Percentiles rank a stretch among this genome's conserved stretches.
phyloP scores from a whole-genome alignment of 2,113 vertebrate species.

The Daphoenositta chrysoptera region DNA sequence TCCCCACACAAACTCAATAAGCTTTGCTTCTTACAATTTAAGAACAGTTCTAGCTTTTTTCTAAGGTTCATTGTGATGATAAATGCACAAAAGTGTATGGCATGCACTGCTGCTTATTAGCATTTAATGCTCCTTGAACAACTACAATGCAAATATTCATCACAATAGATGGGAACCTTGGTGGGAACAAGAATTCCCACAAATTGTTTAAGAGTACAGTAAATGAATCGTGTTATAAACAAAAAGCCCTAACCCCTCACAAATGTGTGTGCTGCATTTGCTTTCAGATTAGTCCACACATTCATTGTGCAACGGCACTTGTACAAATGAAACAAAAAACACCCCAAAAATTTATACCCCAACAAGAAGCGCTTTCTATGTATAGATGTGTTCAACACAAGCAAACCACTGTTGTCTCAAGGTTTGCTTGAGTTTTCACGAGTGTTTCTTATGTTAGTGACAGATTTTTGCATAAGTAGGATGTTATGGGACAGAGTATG shows the following conservation, averaged over 20 bases:
- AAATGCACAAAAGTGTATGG: conserved; percentile 28
- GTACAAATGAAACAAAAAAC: not conserved
- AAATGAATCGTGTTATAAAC: conserved; percentile 37
- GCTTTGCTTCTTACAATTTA: not conserved
- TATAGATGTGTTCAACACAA: not conserved
- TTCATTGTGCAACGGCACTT: not conserved
- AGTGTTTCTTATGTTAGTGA: not conserved
- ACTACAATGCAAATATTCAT: conserved; percentile 55
- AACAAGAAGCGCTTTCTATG: not conserved
- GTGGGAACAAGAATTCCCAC: conserved; percentile 58
- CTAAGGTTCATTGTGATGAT: conserved; percentile 30
- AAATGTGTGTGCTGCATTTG: not conserved
- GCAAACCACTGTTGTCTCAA: not conserved
- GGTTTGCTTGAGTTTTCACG: not conserved
- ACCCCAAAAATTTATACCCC: not conserved
- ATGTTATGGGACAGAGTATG: not conserved
- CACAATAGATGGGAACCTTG: conserved; percentile 49
- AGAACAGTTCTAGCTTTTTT: not conserved
- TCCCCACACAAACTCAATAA: not conserved
- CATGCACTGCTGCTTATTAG: conserved; percentile 3
- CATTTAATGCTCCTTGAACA: conserved; percentile 62
- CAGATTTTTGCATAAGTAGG: not conserved
- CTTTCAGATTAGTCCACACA: not conserved
- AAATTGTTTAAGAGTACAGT: conserved; percentile 58
- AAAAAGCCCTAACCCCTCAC: not conserved